A percentile compares a stretch with the other conserved stretches of the same genome.
Evolutionary conservation across 2,797 vertebrate species (phyloP).

Genomic region (Atherinosoma microstoma): DNA sequence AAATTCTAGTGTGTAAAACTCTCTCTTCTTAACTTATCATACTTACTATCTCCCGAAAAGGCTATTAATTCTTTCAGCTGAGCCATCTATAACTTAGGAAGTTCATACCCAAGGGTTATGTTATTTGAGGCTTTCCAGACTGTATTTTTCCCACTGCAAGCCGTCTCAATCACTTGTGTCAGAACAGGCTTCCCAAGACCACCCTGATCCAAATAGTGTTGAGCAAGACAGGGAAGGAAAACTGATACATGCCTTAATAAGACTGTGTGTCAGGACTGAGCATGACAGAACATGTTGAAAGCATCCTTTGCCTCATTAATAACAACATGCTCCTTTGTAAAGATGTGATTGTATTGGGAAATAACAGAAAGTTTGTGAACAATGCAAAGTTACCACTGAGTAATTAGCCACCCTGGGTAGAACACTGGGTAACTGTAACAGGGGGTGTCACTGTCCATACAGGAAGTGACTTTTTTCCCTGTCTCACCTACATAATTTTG

Average conservation of each 20-base stretch:
- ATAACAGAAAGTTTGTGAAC: constrained; percentile 8
- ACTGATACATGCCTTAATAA: constrained; percentile 44
- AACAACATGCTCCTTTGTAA: constrained; percentile 2
- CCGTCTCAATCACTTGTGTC: constrained; percentile 47
- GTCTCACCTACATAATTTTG: not conserved
- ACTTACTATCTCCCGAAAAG: not conserved
- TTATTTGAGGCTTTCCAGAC: constrained; percentile 42
- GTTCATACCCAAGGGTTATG: constrained; percentile 40
- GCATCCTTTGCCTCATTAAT: constrained; percentile 3
- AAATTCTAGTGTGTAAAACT: not conserved
- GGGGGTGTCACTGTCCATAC: not conserved
- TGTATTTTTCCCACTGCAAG: constrained; percentile 46
- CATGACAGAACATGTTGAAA: constrained; percentile 42
- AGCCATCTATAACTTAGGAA: constrained; percentile 5
- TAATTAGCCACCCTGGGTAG: not conserved
- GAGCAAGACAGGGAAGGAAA: constrained; percentile 39
- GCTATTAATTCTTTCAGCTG: not conserved
- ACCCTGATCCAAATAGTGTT: constrained; percentile 41
- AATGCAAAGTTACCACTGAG: not conserved
- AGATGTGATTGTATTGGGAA: constrained; percentile 1
- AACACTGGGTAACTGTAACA: constrained; percentile 2
- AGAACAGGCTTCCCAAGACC: constrained; percentile 53
- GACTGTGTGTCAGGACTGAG: constrained; percentile 6
- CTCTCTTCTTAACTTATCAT: not conserved
- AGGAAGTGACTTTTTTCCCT: constrained; percentile 37